These are phyloP conservation scores for Dynastes maya DNA, from an alignment of 2,888 invertebrate genomes.

Conservation along the genomic window DNA sequence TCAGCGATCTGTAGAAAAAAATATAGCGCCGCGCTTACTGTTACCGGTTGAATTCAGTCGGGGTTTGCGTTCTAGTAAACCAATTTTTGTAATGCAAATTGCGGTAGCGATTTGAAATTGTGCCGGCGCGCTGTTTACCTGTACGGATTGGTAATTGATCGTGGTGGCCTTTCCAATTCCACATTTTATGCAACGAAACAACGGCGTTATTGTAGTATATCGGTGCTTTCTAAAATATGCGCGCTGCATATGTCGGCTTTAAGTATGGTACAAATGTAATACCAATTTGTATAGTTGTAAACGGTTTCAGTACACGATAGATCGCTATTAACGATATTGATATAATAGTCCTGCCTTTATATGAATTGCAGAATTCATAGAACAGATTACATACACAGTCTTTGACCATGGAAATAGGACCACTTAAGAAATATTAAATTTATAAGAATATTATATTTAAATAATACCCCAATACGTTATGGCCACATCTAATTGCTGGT, in stretches of 20 bases:
- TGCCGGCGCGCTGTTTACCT: constrained; percentile 5
- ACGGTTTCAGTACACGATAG: background rate
- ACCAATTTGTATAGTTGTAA: constrained; percentile 10
- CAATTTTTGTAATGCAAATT: constrained; percentile 43
- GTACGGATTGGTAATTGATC: constrained; percentile 22
- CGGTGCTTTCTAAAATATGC: constrained; percentile 40
- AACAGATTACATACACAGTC: too few species aligned
- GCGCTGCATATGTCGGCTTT: background rate
- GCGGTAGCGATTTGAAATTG: constrained; percentile 16
- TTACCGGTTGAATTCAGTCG: constrained; percentile 5
- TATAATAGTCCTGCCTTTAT: background rate
- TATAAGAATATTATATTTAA: too few species aligned
- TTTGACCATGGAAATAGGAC: too few species aligned
- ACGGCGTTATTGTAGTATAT: constrained; percentile 9
- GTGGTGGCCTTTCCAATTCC: constrained; percentile 16
- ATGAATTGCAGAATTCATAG: too few species aligned
- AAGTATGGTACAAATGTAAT: constrained; percentile 13
- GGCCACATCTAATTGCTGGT: too few species aligned
- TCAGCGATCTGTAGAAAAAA: constrained; percentile 16
- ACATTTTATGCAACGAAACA: constrained; percentile 35
- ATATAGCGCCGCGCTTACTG: background rate
- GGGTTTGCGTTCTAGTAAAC: constrained; percentile 29
- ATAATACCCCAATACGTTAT: too few species aligned
- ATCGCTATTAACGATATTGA: background rate
- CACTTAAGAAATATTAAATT: too few species aligned